Conservation (phyloP, 2,888 invertebrate genomes). For the Pandemis heparana region DNA sequence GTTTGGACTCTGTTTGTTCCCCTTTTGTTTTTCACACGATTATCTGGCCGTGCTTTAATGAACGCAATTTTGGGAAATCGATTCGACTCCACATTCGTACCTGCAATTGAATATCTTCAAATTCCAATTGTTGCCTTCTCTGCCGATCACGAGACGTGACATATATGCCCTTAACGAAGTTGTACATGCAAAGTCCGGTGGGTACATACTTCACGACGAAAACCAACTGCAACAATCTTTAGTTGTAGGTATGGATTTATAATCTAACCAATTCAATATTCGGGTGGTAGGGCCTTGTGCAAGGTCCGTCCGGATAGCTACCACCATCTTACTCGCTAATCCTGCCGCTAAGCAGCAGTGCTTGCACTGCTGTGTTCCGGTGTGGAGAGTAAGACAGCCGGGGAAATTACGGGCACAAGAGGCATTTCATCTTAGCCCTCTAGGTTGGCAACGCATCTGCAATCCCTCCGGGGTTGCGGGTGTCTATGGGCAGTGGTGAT, state of each 20-base stretch:
- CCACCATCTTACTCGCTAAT: too few species aligned
- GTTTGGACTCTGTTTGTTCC: neutral
- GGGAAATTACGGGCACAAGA: too few species aligned
- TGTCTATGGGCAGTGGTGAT: too few species aligned
- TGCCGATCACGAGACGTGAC: conserved; percentile 63
- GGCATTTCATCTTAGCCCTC: too few species aligned
- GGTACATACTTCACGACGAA: conserved; percentile 70
- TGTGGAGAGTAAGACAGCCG: too few species aligned
- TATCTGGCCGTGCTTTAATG: neutral
- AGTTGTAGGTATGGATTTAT: neutral
- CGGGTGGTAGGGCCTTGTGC: too few species aligned
- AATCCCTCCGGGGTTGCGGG: too few species aligned
- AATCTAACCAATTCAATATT: neutral
- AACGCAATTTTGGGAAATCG: neutral
- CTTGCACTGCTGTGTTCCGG: too few species aligned
- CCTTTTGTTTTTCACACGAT: neutral
- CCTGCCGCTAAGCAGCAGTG: too few species aligned
- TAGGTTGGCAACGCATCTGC: too few species aligned
- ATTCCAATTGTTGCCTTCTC: conserved; percentile 63
- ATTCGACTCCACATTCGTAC: conserved; percentile 49
- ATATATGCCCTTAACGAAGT: conserved; percentile 63
- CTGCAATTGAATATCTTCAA: conserved; percentile 75
- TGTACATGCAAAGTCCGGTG: conserved; percentile 66
- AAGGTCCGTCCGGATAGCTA: too few species aligned
- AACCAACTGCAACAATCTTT: conserved; percentile 56